Conservation (phyloP, 2,888 invertebrate genomes). For the Mythimna impura region DNA sequence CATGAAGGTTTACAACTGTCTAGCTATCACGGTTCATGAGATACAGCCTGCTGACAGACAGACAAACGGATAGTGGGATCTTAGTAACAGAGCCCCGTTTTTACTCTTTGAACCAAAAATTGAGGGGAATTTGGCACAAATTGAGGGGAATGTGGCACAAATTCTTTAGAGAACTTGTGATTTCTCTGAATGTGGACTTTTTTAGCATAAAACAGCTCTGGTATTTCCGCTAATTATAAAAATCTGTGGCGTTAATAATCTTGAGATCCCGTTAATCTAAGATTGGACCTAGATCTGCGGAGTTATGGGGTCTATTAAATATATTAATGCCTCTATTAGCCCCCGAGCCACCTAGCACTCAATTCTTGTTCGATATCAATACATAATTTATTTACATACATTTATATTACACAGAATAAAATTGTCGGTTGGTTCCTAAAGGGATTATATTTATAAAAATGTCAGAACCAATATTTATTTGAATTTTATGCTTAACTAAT, state of each 20-base stretch:
- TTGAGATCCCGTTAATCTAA: slow-evolving; percentile 46
- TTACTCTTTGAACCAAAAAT: too few relatives aligned
- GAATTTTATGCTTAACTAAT: slow-evolving; percentile 18
- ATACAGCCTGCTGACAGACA: too few relatives aligned
- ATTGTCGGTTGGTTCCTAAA: slow-evolving; percentile 24
- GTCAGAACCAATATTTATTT: not conserved
- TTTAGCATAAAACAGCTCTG: slow-evolving; percentile 1
- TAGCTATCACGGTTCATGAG: too few relatives aligned
- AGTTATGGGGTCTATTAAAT: slow-evolving; percentile 47
- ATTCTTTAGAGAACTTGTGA: not conserved
- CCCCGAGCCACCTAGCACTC: slow-evolving; percentile 29
- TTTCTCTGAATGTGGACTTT: slow-evolving; percentile 14
- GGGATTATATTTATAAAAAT: slow-evolving; percentile 22
- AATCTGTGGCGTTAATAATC: slow-evolving; percentile 16
- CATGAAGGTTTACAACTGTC: too few relatives aligned
- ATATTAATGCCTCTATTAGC: slow-evolving; percentile 58
- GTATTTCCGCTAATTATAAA: slow-evolving; percentile 18
- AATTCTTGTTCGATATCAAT: slow-evolving; percentile 28
- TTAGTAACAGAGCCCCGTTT: too few relatives aligned
- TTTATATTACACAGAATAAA: slow-evolving; percentile 38
- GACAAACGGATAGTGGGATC: too few relatives aligned
- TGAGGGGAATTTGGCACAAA: not conserved
- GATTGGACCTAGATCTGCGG: slow-evolving; percentile 36
- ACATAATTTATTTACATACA: slow-evolving; percentile 46
- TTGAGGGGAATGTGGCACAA: not conserved